Conservation (phyloP, 2,888 invertebrate genomes). For the Diaprepes abbreviatus region DNA sequence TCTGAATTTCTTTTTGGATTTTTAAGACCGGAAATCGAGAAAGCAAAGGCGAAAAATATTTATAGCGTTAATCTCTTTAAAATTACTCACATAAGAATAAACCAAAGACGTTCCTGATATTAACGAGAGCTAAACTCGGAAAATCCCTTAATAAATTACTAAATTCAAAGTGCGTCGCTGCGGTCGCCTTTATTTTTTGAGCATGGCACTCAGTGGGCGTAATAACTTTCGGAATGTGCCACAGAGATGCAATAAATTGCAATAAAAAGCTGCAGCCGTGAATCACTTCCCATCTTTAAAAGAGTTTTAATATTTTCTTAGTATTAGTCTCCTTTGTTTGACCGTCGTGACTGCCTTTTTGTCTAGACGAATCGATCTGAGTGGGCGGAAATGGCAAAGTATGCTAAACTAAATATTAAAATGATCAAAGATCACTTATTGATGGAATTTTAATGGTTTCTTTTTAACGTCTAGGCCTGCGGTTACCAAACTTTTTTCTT, state of each 20-base stretch:
- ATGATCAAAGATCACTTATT: not conserved
- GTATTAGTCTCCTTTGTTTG: conserved; percentile 54
- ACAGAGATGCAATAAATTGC: conserved; percentile 60
- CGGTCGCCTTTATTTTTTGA: conserved; percentile 26
- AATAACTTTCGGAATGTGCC: conserved; percentile 57
- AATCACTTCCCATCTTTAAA: conserved; percentile 55
- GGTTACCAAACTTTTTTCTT: too few relatives aligned
- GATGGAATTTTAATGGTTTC: not conserved
- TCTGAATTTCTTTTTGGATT: too few relatives aligned
- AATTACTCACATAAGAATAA: not conserved
- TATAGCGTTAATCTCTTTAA: too few relatives aligned
- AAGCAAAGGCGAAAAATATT: too few relatives aligned
- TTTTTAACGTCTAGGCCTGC: too few relatives aligned
- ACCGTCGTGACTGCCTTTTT: conserved; percentile 53
- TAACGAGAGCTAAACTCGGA: not conserved
- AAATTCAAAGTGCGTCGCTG: conserved; percentile 10
- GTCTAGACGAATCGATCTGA: conserved; percentile 43
- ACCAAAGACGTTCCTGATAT: not conserved
- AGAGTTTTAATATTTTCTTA: conserved; percentile 36
- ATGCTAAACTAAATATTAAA: not conserved
- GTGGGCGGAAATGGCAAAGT: conserved; percentile 16
- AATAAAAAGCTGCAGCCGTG: conserved; percentile 60
- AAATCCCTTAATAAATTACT: conserved; percentile 24
- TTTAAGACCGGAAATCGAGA: too few relatives aligned
- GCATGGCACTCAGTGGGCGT: conserved; percentile 53